Base-by-base conservation (phyloP, 2,113 vertebrate genomes). In the Tauraco erythrolophus region DNA sequence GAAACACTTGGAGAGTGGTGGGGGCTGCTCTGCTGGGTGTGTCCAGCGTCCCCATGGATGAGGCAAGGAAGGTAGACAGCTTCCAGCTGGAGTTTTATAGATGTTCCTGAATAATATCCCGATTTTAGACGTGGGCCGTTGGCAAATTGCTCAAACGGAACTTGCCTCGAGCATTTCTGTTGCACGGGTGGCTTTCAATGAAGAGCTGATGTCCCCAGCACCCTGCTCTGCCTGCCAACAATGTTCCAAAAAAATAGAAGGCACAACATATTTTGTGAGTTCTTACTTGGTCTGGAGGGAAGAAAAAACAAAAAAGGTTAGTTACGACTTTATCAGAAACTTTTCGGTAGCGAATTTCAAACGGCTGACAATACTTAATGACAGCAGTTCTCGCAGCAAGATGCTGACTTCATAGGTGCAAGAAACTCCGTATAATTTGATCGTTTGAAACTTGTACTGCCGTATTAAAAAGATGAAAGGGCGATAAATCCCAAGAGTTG, bases 391-490 rank as follows among this genome's bases (percentile, higher is more conserved):
- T 85, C 7, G 0, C 41, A 41, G 60, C 7, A 2, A 7, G 82
- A 46, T 43, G n/a, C 31, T 51, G 33, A 39, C 86, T 77, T 93
- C 64, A n/a, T 8, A 72, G 22, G 19, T 70, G 66, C n/a, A 2
- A 80, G 27, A 56, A 69, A 85, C 79, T 83, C 75, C 5, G 2
- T 83, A 24, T 89, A 43, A 95, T 96, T 82, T 54, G 69, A 71
- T 80, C 23, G 27, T 92, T 70, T 80, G 83, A 81, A 90, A 85
- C 69, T 71, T 51, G 43, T 33, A 8, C 50, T 82, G 46, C 75
- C 11, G 1, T 25, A 75, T 76, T 65, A 89, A 72, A 72, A 72
- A 92, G 91, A 88, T 71, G 77, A 91, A 95, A 86, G 25, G 72
- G 77, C 9, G 22, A 50, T 21, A 54, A 56, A 85, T 61, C 53